Evolutionary conservation across 2,113 vertebrate genomes (phyloP), one percentile per base, ranked within the genome.

Genomic region (Xyliphius kryptos): DNA sequence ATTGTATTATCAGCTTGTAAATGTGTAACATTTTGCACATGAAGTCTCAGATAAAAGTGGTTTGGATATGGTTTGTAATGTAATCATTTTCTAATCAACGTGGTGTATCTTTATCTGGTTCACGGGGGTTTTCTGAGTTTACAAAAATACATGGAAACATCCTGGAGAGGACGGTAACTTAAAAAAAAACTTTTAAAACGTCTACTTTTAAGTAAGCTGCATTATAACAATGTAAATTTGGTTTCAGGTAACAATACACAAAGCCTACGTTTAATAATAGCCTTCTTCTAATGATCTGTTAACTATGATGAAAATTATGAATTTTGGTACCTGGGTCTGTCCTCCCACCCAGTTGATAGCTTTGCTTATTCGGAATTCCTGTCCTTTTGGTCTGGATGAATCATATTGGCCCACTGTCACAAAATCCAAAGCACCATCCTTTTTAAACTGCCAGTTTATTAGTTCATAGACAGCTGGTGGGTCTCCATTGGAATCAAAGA

Each of bases 401-500:
- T 86, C 78, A 14, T 83, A 86, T 7, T 52, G 26, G 0, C 84
- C 84, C 0, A 81, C 82, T 7, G 75, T 77, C 19, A 82, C 74
- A 53, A 81, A 47, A 48, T 80, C 46, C 50, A 59, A 56, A 9
- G 14, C 44, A 3, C 82, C 78, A 41, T 32, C 62, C 5, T 68
- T 12, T 41, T 2, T 56, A 48, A 50, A 70, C 22, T 84, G 80
- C 85, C 83, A 86, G 76, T 84, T 86, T 13, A 83, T 72, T 36
- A 85, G 61, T 44, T 85, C 83, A 15, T 83, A 86, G n/a, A 4
- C 52, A 32, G 83, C 81, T 50, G 78, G 68, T 36, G 83, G 83
- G 43, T 86, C 83, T 0, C 85, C 83, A 1, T 84, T 85, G 12
- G 62, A 57, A 76, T 86, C 78, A 55, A 86, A 86, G 9, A 76